phyloP scores from a whole-genome alignment of 1,140 invertebrate species.

The Vollenhovia emeryi region DNA sequence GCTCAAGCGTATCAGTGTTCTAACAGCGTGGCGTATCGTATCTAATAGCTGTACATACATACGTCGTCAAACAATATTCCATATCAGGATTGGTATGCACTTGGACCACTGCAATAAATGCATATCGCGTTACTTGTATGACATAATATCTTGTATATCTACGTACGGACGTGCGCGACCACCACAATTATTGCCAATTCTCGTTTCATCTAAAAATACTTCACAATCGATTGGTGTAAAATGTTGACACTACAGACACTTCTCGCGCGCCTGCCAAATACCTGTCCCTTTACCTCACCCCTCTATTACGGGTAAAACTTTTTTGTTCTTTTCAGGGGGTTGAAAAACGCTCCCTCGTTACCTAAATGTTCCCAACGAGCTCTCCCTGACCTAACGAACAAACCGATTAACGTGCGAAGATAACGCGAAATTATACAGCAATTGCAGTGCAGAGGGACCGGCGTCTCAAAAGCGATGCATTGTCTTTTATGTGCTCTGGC shows the following conservation, averaged over 20 bases:
- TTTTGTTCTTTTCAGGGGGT: neutral
- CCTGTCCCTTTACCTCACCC: neutral
- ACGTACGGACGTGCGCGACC: neutral
- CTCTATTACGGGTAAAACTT: neutral
- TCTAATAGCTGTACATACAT: neutral
- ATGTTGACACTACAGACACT: neutral
- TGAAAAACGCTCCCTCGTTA: neutral
- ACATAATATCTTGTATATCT: neutral
- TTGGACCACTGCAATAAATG: neutral
- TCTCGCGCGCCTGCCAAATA: neutral
- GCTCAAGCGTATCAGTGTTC: neutral
- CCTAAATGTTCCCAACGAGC: neutral
- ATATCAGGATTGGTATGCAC: slow-evolving; percentile 26
- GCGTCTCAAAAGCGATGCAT: neutral
- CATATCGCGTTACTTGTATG: slow-evolving; percentile 33
- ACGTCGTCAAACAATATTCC: slow-evolving; percentile 18
- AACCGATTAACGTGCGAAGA: neutral
- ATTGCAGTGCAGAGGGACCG: neutral
- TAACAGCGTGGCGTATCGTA: no score
- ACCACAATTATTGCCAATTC: neutral
- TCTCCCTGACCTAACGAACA: neutral
- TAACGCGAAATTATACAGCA: neutral
- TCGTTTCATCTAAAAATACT: neutral
- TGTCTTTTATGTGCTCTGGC: neutral
- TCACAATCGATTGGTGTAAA: neutral